phyloP scores from a whole-genome alignment of 2,888 invertebrate genomes.

The Polydesmus complanatus region DNA sequence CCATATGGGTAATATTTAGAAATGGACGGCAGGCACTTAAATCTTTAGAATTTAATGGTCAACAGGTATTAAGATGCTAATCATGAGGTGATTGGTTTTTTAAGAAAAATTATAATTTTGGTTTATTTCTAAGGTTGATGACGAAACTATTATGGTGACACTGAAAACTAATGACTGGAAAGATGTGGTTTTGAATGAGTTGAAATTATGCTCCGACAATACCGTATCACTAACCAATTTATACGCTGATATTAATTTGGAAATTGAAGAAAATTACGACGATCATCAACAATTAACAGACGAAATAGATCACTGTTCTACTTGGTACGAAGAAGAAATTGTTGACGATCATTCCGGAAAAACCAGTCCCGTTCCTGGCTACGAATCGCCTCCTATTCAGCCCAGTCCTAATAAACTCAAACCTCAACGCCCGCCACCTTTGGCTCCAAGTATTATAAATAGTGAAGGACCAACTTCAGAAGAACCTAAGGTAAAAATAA shows the following conservation, averaged over 20 bases:
- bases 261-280: slow-evolving; percentile 1
- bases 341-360: not conserved
- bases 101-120: slow-evolving; percentile 10
- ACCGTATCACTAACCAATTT: slow-evolving; percentile 50
- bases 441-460: slow-evolving; percentile 5
- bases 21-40: slow-evolving; percentile 72
- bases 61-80: slow-evolving; percentile 24
- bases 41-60: slow-evolving; percentile 33
- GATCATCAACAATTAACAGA: not conserved
- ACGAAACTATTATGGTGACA: slow-evolving; percentile 46
- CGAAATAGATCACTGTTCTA: not conserved
- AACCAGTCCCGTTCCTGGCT: not conserved
- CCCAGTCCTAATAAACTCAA: not conserved
- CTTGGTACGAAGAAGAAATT: slow-evolving; percentile 1
- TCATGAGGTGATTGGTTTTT: too few relatives aligned
- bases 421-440: not conserved
- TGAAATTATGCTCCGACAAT: slow-evolving; percentile 68
- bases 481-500: not conserved
- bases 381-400: not conserved
- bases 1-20: slow-evolving; percentile 82
- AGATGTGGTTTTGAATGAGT: slow-evolving; percentile 63
- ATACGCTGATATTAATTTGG: not conserved
- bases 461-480: not conserved
- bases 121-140: slow-evolving; percentile 25
- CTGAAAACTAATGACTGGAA: slow-evolving; percentile 79